Evolutionary conservation across 2,113 vertebrate species (phyloP).

Genomic region (Synodontis membranacea): DNA sequence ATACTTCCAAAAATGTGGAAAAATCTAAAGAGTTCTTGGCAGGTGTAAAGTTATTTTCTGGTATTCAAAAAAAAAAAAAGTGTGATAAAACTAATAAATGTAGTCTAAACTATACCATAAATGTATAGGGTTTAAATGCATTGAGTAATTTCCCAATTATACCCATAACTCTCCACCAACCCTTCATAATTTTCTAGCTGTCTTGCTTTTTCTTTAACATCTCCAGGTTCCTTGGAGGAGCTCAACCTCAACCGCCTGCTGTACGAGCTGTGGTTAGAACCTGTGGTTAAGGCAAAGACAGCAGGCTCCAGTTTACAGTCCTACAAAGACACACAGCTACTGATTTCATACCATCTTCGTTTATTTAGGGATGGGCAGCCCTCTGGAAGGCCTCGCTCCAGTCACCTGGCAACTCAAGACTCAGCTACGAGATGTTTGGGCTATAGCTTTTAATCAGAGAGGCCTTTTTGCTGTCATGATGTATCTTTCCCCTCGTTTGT

Average conservation of each 20-base stretch:
- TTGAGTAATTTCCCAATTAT: neutral
- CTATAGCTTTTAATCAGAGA: slow-evolving; percentile 28
- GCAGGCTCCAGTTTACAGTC: slow-evolving; percentile 42
- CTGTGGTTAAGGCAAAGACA: slow-evolving; percentile 51
- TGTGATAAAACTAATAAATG: neutral
- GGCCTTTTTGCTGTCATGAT: slow-evolving; percentile 28
- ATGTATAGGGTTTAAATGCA: neutral
- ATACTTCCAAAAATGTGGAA: neutral
- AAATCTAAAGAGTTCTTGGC: neutral
- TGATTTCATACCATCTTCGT: slow-evolving; percentile 44
- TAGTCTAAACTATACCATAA: neutral
- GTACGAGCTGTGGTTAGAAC: slow-evolving; percentile 46
- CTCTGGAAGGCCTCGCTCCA: slow-evolving; percentile 39
- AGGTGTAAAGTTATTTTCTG: neutral
- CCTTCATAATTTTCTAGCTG: slow-evolving; percentile 16
- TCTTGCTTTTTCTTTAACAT: slow-evolving; percentile 41
- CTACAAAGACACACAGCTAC: slow-evolving; percentile 51
- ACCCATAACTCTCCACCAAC: neutral
- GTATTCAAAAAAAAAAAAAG: neutral
- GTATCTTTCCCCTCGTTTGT: slow-evolving; percentile 2
- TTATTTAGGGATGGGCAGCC: slow-evolving; percentile 52
- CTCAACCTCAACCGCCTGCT: slow-evolving; percentile 21
- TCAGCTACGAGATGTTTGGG: slow-evolving; percentile 31
- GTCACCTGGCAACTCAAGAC: slow-evolving; percentile 46
- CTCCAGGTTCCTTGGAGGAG: slow-evolving; percentile 30